These are phyloP conservation scores for Lasioglossum villosulum DNA, from an alignment of 2,888 invertebrate species.

Conservation along the genomic window DNA sequence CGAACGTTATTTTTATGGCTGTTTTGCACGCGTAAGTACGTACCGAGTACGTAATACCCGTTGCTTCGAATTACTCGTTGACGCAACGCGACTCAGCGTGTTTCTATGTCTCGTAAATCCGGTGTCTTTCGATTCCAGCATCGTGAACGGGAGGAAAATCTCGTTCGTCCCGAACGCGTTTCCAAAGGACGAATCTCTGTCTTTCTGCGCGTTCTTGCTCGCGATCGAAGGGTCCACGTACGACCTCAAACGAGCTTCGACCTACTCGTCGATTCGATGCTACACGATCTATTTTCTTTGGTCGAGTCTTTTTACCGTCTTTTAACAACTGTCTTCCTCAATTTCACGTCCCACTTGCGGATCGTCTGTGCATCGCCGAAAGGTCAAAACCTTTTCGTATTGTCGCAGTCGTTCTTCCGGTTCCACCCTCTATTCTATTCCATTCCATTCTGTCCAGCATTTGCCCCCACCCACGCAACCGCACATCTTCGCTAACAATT, in stretches of 20 bases:
- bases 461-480: not conserved
- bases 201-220: not conserved
- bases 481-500: not conserved
- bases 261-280: slow-evolving; percentile 14
- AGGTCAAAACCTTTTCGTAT: not conserved
- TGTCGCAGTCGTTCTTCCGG: not conserved
- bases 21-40: slow-evolving; percentile 57
- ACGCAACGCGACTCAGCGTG: slow-evolving; percentile 37
- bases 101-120: slow-evolving; percentile 33
- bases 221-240: not conserved
- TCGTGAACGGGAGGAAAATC: not conserved
- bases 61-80: slow-evolving; percentile 37
- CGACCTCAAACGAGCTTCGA: not conserved
- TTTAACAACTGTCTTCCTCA: not conserved
- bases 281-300: not conserved
- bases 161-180: not conserved
- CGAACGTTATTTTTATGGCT: slow-evolving; percentile 69
- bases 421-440: not conserved
- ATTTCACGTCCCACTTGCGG: not conserved
- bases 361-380: not conserved
- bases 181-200: not conserved
- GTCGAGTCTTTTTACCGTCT: not conserved
- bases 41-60: slow-evolving; percentile 50
- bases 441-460: not conserved
- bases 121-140: slow-evolving; percentile 47